Evolutionary conservation across 2,888 invertebrate species (phyloP), one percentile per base, ranked within the genome.

Genomic region (Coenonympha glycerion): DNA sequence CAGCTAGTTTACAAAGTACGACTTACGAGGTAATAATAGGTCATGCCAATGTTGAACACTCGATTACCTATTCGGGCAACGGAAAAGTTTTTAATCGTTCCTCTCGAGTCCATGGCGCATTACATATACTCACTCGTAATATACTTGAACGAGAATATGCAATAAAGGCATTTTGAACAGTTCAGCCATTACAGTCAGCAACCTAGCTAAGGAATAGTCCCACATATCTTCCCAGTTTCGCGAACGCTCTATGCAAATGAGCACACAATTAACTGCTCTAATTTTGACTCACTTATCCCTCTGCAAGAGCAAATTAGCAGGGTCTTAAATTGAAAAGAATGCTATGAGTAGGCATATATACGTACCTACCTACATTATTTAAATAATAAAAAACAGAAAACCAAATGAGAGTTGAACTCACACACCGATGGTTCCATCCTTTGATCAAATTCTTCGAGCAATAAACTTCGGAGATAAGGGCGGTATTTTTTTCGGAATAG

Each of bases 131-230:
- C n/a, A n/a, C n/a, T n/a, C n/a, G n/a, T n/a, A n/a, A n/a, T n/a
- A n/a, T n/a, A 76, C 78, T 79, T 75, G 68, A 79, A 79, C 77
- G 67, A 71, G 76, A 69, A 74, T 76, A 75, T 65, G 64, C 60
- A 56, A 68, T 63, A 65, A n/a, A 75, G 69, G 69, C 64, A 77
- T 81, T 81, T n/a, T 78, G 73, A 81, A 81, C 78, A 78, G 74
- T 77, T 74, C 63, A 58, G 56, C 78, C 73, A 79, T 80, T 76
- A 79, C 68, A 64, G 57, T 52, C 52, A 47, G 53, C 53, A 51
- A 64, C 62, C 55, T 3, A 44, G 31, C 33, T 44, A 44, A 22
- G 31, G 15, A 44, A 33, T 31, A 44, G 30, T 31, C 22, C 9
- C 19, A 44, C 31, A 68, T 63, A 66, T 60, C 65, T 65, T 72